phyloP scores from a whole-genome alignment of 2,113 vertebrate genomes.

The Lamprotornis superbus region DNA sequence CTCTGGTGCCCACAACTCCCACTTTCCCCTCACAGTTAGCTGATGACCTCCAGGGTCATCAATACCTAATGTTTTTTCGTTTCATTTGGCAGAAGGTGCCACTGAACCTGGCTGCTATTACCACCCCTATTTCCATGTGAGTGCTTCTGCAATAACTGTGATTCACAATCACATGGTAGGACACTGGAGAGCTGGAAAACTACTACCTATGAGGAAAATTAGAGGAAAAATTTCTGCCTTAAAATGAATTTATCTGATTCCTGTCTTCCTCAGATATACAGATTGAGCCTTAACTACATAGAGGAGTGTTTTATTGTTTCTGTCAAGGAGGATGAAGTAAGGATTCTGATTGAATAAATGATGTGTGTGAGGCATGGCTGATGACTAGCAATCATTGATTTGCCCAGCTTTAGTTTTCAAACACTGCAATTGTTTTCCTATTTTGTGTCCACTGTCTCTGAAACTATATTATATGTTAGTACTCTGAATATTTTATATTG shows the following conservation, averaged over 20 bases:
- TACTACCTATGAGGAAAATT: slow-evolving; percentile 10
- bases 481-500: slow-evolving; percentile 46
- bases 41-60: neutral
- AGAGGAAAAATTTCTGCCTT: slow-evolving; percentile 21
- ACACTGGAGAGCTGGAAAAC: neutral
- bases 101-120: neutral
- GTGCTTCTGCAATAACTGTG: slow-evolving; percentile 10
- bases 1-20: neutral
- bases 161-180: neutral
- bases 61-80: neutral
- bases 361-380: slow-evolving; percentile 33
- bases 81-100: neutral
- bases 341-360: slow-evolving; percentile 51
- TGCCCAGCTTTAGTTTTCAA: slow-evolving; percentile 33
- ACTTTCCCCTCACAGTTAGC: neutral
- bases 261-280: slow-evolving; percentile 30
- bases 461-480: slow-evolving; percentile 33
- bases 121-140: neutral
- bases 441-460: slow-evolving; percentile 26
- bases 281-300: slow-evolving; percentile 4
- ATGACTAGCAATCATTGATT: slow-evolving; percentile 46
- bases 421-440: slow-evolving; percentile 52
- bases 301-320: slow-evolving; percentile 46
- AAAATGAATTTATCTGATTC: slow-evolving; percentile 48
- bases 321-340: slow-evolving; percentile 4